phyloP scores from a whole-genome alignment of 2,797 vertebrate species.

The Limnodromus scolopaceus region DNA sequence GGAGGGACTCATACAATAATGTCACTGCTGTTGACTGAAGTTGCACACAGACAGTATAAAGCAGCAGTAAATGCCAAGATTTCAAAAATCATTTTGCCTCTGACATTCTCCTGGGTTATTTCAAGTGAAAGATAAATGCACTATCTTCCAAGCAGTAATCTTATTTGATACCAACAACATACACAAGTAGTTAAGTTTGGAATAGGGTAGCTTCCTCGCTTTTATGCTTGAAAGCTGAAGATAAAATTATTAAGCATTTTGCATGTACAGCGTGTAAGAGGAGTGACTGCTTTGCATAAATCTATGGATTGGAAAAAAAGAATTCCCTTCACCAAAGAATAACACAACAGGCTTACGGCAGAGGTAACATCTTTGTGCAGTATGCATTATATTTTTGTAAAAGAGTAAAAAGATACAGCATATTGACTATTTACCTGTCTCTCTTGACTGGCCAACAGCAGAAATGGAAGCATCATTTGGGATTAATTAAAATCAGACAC shows the following conservation, averaged over 20 bases:
- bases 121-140: constrained; percentile 48
- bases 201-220: constrained; percentile 4
- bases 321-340: constrained; percentile 6
- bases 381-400: neutral
- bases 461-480: neutral
- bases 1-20: neutral
- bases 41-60: constrained; percentile 28
- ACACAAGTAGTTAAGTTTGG: constrained; percentile 22
- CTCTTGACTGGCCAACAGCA: neutral
- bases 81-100: constrained; percentile 46
- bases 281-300: constrained; percentile 20
- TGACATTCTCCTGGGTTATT: constrained; percentile 49
- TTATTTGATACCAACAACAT: constrained; percentile 1
- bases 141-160: constrained; percentile 23
- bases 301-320: constrained; percentile 19
- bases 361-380: neutral
- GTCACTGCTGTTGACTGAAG: constrained; percentile 42
- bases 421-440: neutral
- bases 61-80: constrained; percentile 46
- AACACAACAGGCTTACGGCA: neutral
- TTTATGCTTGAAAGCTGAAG: constrained; percentile 31
- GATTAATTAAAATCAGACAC: constrained; percentile 23
- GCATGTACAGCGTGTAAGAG: neutral
- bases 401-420: neutral
- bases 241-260: constrained; percentile 45